Percentiles rank a stretch among this genome's conserved stretches.
Evolutionary conservation across 2,888 invertebrate species (phyloP).

Genomic region (Coenonympha arcania): DNA sequence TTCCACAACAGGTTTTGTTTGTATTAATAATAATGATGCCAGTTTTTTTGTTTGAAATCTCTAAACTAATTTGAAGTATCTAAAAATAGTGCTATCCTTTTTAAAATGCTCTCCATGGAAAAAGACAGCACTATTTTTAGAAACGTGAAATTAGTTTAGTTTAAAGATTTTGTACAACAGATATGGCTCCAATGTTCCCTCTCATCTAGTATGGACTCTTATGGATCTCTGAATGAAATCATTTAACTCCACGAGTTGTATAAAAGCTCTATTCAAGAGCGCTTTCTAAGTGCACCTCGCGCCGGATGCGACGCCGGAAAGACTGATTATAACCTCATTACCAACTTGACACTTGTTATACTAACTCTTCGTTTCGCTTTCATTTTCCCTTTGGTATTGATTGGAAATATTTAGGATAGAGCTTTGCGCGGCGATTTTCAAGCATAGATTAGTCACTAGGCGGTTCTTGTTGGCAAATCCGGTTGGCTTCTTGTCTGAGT

Average conservation of each 20-base stretch:
- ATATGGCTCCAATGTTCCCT: too few relatives aligned
- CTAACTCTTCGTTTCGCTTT: constrained; percentile 47
- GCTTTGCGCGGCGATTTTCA: constrained; percentile 12
- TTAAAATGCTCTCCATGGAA: too few relatives aligned
- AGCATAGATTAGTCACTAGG: constrained; percentile 20
- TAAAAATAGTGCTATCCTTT: too few relatives aligned
- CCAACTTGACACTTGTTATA: constrained; percentile 37
- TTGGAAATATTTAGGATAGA: constrained; percentile 18
- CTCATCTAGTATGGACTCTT: too few relatives aligned
- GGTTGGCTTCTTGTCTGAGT: constrained; percentile 13
- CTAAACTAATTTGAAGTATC: too few relatives aligned
- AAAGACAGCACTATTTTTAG: too few relatives aligned
- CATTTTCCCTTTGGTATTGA: constrained; percentile 25
- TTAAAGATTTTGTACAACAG: too few relatives aligned
- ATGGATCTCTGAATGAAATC: background rate
- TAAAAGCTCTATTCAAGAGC: constrained; percentile 7
- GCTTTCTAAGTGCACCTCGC: constrained; percentile 31
- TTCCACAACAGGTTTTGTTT: too few relatives aligned
- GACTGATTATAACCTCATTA: constrained; percentile 60
- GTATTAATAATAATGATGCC: too few relatives aligned
- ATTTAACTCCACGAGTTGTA: background rate
- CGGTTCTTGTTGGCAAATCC: constrained; percentile 10
- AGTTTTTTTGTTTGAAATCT: too few relatives aligned
- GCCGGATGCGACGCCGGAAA: constrained; percentile 51
- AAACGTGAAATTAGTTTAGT: too few relatives aligned